Conservation (phyloP, 2,888 invertebrate species). For the Heliconius charithonia region DNA sequence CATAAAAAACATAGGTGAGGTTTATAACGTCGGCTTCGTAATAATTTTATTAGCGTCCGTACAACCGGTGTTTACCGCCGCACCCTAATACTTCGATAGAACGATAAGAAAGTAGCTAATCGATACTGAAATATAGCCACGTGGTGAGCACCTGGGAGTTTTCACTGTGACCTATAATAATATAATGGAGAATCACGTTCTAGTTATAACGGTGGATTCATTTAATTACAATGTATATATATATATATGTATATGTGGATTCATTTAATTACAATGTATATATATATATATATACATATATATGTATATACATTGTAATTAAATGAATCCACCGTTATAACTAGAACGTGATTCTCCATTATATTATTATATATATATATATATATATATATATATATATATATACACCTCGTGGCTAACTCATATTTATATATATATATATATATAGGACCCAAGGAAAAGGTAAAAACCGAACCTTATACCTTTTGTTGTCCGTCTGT, state of each 20-base stretch:
- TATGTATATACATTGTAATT: too few species aligned
- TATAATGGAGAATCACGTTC: slow-evolving; percentile 27
- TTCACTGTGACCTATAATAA: slow-evolving; percentile 32
- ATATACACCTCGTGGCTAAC: too few species aligned
- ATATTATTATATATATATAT: slow-evolving; percentile 33
- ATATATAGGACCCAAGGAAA: too few species aligned
- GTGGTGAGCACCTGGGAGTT: slow-evolving; percentile 36
- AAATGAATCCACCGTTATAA: too few species aligned
- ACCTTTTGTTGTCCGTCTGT: too few species aligned
- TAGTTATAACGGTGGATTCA: slow-evolving; percentile 5
- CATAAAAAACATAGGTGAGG: not conserved
- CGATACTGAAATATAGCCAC: slow-evolving; percentile 44
- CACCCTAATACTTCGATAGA: slow-evolving; percentile 40
- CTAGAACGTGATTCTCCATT: slow-evolving; percentile 20
- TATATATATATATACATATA: too few species aligned
- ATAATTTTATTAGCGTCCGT: slow-evolving; percentile 36
- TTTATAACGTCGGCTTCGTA: slow-evolving; percentile 3
- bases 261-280: too few species aligned
- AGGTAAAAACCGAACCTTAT: too few species aligned
- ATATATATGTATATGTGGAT: too few species aligned
- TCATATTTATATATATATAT: too few species aligned
- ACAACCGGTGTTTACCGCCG: slow-evolving; percentile 41
- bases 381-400: too few species aligned
- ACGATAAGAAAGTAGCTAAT: slow-evolving; percentile 43
- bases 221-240: not conserved